phyloP scores from a whole-genome alignment of 1,140 invertebrate genomes.

The Drosophila leontia region DNA sequence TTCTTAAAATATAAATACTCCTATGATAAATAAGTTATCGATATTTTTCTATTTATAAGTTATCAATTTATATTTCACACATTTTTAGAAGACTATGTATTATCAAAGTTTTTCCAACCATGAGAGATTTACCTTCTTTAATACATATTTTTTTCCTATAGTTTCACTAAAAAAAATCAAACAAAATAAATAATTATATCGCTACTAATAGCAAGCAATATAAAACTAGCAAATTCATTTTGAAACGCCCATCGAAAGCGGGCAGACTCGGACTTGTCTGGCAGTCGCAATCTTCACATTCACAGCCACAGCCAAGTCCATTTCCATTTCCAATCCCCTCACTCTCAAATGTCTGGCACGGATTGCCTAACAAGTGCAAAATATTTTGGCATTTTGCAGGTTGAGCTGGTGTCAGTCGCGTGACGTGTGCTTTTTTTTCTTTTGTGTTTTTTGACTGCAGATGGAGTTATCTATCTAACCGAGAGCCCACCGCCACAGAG shows the following conservation, averaged over 20 bases:
- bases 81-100: no score
- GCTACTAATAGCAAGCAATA: background rate
- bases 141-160: background rate
- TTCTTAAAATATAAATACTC: no score
- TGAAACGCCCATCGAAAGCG: constrained; percentile 10
- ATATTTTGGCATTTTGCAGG: constrained; percentile 46
- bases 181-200: background rate
- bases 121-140: background rate
- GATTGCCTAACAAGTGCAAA: constrained; percentile 43
- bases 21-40: background rate
- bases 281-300: constrained; percentile 4
- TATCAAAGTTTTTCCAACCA: background rate
- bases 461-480: constrained; percentile 31
- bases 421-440: constrained; percentile 22
- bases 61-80: no score
- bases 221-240: constrained; percentile 1
- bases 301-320: constrained; percentile 5
- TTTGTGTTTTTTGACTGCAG: constrained; percentile 9
- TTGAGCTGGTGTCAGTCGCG: constrained; percentile 36
- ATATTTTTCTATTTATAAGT: background rate
- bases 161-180: background rate
- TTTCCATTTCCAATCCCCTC: constrained; percentile 12
- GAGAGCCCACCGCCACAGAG: background rate
- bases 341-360: constrained; percentile 12
- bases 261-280: constrained; percentile 8